Base-by-base conservation (phyloP, 2,888 invertebrate genomes). In the Mimachlamys varia region DNA sequence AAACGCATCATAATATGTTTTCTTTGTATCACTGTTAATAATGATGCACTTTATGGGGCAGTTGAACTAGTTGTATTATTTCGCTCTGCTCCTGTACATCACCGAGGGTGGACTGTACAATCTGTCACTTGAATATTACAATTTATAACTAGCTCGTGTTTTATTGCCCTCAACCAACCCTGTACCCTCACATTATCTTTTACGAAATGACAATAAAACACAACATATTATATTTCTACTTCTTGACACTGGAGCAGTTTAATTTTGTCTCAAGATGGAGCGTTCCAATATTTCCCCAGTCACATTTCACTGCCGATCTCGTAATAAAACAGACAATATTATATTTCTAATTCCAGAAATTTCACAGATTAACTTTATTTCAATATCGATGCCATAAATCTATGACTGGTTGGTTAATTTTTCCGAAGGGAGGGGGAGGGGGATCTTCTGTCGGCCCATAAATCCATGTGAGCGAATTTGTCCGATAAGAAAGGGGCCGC, bases 291-390 rank as follows among this genome's bases (percentile, higher is more conserved):
- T 76, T 76, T 10, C 12, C 27, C 76, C 27, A 33, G 76, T 76
- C 76, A 76, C 27, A 33, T 33, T 33, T 33, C 5, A 27, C 27
- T 76, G 76, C 76, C 33, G 12, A 10, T 76, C 33, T 4, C 12
- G 33, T 22, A 76, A 76, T 76, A 76, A 76, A 76, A 76, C 76
- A 27, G 33, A 76, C 27, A 10, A 76, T 33, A 33, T 76, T 76
- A 76, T 33, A 76, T 76, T 76, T 76, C 76, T 76, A 76, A 76
- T 76, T 76, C 22, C 76, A 33, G 12, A 76, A 76, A 76, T 76
- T 76, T 76, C 76, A 76, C 76, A 76, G 76, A 76, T 76, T 76
- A 76, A 76, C 76, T 76, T 76, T 76, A 76, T 76, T 76, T 76
- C 76, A 15, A 10, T 76, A 76, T 76, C 76, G 27, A 76, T 76